A percentile compares a stretch with the other conserved stretches of the same genome.
These are phyloP conservation scores for Sula dactylatra DNA, from an alignment of 2,113 vertebrate species.

Conservation along the genomic window DNA sequence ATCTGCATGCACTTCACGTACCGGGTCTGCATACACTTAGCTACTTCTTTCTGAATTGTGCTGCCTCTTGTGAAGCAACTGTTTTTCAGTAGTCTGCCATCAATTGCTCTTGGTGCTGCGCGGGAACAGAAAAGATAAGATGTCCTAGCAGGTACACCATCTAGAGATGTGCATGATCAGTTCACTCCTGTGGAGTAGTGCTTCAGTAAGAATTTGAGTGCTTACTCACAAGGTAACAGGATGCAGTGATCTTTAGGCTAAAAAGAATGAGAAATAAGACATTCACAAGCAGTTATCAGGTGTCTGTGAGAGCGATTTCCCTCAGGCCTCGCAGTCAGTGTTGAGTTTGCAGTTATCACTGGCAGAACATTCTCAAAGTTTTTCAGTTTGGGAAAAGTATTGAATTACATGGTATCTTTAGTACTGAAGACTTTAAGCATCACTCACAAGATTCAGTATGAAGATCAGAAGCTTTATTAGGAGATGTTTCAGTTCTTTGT, in stretches of 20 bases:
- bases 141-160: neutral
- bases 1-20: rapidly evolving
- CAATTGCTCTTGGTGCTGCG: neutral
- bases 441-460: neutral
- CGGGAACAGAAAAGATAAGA: neutral
- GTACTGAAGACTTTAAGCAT: neutral
- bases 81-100: neutral
- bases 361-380: neutral
- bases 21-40: neutral
- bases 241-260: neutral
- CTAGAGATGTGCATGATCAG: neutral
- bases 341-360: neutral
- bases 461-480: neutral
- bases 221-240: neutral
- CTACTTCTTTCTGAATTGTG: neutral
- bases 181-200: neutral
- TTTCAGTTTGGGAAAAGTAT: neutral
- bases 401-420: neutral
- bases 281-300: neutral
- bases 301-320: neutral
- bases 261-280: neutral
- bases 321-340: neutral
- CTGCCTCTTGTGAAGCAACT: neutral
- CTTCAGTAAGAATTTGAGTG: neutral
- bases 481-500: neutral